Evolutionary conservation across 2,888 invertebrate species (phyloP).

Genomic region (Tenthredo livida): DNA sequence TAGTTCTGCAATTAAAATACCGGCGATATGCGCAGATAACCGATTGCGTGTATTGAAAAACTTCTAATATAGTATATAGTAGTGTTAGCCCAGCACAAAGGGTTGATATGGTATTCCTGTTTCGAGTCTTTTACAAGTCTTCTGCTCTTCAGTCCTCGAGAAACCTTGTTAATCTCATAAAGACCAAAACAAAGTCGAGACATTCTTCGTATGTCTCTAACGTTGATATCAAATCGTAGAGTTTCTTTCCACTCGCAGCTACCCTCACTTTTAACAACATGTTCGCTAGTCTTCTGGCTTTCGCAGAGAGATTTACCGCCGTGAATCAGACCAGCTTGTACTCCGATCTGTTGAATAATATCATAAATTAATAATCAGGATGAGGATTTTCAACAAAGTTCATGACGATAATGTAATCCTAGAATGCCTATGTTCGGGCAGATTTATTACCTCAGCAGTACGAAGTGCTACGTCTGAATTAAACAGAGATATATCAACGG

Average conservation of each 20-base stretch:
- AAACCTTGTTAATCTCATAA: slow-evolving; percentile 88
- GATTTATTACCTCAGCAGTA: slow-evolving; percentile 82
- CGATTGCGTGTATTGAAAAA: too few species aligned
- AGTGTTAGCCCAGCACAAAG: slow-evolving; percentile 95
- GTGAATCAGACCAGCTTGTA: slow-evolving; percentile 93
- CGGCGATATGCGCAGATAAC: too few species aligned
- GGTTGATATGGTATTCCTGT: slow-evolving; percentile 87
- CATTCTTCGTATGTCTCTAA: slow-evolving; percentile 91
- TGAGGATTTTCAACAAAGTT: neutral
- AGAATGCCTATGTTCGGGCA: neutral
- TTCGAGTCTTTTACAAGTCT: slow-evolving; percentile 83
- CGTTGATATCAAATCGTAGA: slow-evolving; percentile 88
- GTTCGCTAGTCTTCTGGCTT: slow-evolving; percentile 85
- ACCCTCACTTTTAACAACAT: slow-evolving; percentile 81
- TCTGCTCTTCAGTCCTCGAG: slow-evolving; percentile 85
- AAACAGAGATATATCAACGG: slow-evolving; percentile 90
- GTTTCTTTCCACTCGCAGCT: slow-evolving; percentile 87
- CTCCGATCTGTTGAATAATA: slow-evolving; percentile 82
- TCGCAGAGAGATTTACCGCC: slow-evolving; percentile 93
- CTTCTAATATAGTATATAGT: too few species aligned
- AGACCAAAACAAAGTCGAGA: slow-evolving; percentile 93
- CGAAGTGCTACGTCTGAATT: slow-evolving; percentile 87
- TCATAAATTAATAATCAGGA: neutral
- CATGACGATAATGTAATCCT: neutral
- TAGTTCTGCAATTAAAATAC: too few species aligned